Evolutionary conservation across 2,888 invertebrate species (phyloP).

Genomic region (Mesodorylaimus sp.): DNA sequence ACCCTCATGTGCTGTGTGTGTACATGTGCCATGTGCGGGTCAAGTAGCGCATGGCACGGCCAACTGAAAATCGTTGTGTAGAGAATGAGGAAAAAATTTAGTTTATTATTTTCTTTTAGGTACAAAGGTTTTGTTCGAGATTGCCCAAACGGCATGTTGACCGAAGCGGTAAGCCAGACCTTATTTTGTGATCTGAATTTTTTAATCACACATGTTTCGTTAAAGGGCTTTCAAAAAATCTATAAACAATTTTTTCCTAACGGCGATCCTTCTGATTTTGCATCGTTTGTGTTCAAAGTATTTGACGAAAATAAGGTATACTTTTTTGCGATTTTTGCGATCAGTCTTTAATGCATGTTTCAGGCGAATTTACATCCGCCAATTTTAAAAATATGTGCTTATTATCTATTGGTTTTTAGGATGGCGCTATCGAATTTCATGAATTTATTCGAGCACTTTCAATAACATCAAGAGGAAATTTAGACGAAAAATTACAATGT

Average conservation of each 20-base stretch:
- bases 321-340: too few species aligned
- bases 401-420: conserved; percentile 42
- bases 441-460: conserved; percentile 95
- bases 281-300: conserved; percentile 87
- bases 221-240: conserved; percentile 92
- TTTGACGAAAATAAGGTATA: conserved; percentile 96
- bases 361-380: too few species aligned
- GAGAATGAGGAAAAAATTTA: not conserved
- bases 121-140: conserved; percentile 92
- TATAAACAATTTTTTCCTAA: conserved; percentile 99
- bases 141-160: conserved; percentile 81
- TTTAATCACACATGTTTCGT: conserved; percentile 14
- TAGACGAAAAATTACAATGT: conserved; percentile 97
- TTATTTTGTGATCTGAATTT: conserved; percentile 5
- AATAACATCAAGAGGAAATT: conserved; percentile 90
- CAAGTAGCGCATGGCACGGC: too few species aligned
- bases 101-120: conserved; percentile 45
- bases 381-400: conserved; percentile 10
- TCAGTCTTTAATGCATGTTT: too few species aligned
- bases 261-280: conserved; percentile 96
- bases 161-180: conserved; percentile 58
- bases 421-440: conserved; percentile 95
- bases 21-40: too few species aligned
- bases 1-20: too few species aligned
- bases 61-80: not conserved